Conservation (phyloP, 2,113 vertebrate genomes). For the Saccopteryx bilineata region DNA sequence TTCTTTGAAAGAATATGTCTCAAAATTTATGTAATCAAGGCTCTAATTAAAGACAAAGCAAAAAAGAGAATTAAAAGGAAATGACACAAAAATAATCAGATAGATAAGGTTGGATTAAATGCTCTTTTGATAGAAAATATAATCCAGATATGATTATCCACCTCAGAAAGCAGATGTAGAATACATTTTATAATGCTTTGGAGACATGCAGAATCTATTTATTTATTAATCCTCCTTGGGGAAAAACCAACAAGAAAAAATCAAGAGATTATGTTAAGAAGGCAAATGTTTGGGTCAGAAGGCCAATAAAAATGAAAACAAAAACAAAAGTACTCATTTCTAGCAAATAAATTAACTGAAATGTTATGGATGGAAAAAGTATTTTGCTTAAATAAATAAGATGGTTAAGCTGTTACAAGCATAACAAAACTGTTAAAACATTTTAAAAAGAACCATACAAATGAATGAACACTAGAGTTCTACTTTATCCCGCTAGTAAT, state of each 20-base stretch:
- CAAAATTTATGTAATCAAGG: background rate
- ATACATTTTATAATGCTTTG: background rate
- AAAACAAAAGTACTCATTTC: background rate
- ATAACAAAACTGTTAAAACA: background rate
- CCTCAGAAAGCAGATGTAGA: background rate
- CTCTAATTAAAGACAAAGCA: background rate
- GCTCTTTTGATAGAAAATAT: background rate
- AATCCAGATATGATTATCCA: background rate
- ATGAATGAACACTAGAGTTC: background rate
- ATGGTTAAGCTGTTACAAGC: background rate
- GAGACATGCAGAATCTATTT: background rate
- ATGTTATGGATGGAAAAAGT: background rate
- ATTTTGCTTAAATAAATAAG: background rate
- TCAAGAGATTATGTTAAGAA: background rate
- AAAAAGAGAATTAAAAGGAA: background rate
- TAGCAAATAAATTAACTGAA: background rate
- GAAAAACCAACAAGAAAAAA: background rate
- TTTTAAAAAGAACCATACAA: background rate
- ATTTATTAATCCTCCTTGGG: background rate
- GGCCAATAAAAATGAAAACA: background rate
- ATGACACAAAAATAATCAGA: background rate
- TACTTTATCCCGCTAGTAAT: background rate
- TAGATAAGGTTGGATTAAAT: background rate
- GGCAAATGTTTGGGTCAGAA: background rate
- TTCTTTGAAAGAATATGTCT: background rate